A percentile compares a stretch with the other conserved stretches of the same genome.
These are phyloP conservation scores for Monoplex corrugatus DNA, from an alignment of 2,888 invertebrate genomes.

Conservation along the genomic window DNA sequence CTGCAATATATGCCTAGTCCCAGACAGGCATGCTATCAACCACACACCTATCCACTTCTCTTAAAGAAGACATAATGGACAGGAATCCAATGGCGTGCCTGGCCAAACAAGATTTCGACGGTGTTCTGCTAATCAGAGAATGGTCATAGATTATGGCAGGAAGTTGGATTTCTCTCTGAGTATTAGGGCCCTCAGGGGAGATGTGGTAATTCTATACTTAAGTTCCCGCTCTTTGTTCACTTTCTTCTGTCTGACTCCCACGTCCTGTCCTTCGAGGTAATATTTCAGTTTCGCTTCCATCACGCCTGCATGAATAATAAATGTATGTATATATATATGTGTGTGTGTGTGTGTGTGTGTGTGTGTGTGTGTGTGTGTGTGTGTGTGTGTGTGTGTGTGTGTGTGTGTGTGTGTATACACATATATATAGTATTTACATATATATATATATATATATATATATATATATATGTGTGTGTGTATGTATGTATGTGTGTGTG, in stretches of 20 bases:
- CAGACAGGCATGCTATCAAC: too few species aligned
- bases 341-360: neutral
- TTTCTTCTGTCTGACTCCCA: neutral
- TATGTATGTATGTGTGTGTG: conserved; percentile 26
- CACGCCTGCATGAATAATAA: neutral
- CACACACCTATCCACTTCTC: too few species aligned
- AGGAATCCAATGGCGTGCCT: too few species aligned
- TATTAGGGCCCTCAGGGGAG: neutral
- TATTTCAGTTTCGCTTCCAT: neutral
- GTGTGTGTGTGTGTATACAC: conserved; percentile 16
- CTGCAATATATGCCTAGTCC: too few species aligned
- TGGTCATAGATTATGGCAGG: too few species aligned
- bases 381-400: neutral
- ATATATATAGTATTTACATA: neutral
- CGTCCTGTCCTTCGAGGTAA: neutral
- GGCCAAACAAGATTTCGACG: too few species aligned
- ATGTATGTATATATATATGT: neutral
- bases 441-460: conserved; percentile 22
- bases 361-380: neutral
- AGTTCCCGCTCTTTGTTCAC: too few species aligned
- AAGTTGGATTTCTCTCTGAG: neutral
- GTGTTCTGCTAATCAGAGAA: too few species aligned
- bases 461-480: conserved; percentile 21
- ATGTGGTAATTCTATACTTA: too few species aligned
- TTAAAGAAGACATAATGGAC: too few species aligned